A percentile compares a stretch with the other conserved stretches of the same genome.
These are phyloP conservation scores for Protodeltote pygarga DNA, from an alignment of 2,888 invertebrate species.

Conservation along the genomic window DNA sequence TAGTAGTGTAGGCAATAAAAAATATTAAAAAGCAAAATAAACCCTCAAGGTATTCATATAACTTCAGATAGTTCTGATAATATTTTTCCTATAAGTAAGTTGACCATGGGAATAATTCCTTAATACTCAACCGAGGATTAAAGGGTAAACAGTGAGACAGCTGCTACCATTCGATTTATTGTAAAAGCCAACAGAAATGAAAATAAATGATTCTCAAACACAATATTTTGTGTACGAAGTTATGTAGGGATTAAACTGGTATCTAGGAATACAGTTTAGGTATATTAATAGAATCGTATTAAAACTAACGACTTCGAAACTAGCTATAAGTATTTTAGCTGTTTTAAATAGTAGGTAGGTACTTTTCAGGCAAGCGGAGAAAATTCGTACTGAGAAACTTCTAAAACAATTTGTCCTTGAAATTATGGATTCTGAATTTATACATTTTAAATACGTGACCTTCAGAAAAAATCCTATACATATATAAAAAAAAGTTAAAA, in stretches of 20 bases:
- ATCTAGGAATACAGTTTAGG: neutral
- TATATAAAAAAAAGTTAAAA: no score
- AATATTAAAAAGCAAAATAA: slow-evolving; percentile 20
- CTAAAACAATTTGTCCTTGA: no score
- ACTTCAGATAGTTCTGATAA: slow-evolving; percentile 10
- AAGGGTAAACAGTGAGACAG: slow-evolving; percentile 26
- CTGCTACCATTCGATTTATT: slow-evolving; percentile 37
- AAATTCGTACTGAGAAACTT: no score
- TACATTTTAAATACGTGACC: no score
- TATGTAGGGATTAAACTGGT: slow-evolving; percentile 28
- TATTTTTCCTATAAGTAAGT: slow-evolving; percentile 19
- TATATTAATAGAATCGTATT: slow-evolving; percentile 17
- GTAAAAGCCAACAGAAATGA: slow-evolving; percentile 19
- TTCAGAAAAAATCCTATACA: no score
- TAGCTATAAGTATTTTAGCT: no score
- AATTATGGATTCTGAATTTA: no score
- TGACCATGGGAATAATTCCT: slow-evolving; percentile 18
- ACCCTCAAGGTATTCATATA: slow-evolving; percentile 1
- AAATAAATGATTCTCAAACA: slow-evolving; percentile 18
- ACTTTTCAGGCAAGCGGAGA: no score
- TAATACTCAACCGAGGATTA: slow-evolving; percentile 14
- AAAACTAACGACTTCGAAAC: no score
- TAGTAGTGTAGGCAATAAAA: neutral
- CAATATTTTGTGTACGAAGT: slow-evolving; percentile 17
- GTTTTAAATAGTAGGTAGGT: no score